Evolutionary conservation across 2,797 vertebrate species (phyloP).

Genomic region (Urosaurus nigricauda): DNA sequence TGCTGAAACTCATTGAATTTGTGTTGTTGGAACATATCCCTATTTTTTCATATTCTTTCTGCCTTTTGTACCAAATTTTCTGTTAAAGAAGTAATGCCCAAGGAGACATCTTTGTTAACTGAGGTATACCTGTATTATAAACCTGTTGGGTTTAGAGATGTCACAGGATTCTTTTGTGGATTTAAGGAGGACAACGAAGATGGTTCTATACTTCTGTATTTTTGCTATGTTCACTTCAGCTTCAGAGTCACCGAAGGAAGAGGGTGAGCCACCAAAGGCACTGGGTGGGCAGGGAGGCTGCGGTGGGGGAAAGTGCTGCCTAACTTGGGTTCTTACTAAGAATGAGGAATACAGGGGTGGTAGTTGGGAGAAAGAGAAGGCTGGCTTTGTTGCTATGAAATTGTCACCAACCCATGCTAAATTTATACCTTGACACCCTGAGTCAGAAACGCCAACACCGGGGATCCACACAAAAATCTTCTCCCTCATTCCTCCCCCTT

Average conservation of each 20-base stretch:
- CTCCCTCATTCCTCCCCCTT: conserved; percentile 1
- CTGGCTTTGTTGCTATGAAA: conserved; percentile 47
- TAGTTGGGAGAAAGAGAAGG: background rate
- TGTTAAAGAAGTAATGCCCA: too few relatives aligned
- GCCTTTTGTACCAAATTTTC: too few relatives aligned
- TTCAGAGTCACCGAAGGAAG: background rate
- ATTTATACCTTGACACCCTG: conserved; percentile 35
- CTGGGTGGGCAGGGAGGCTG: too few relatives aligned
- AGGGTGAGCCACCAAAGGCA: background rate
- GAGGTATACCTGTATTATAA: too few relatives aligned
- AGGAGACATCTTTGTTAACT: too few relatives aligned
- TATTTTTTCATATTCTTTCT: too few relatives aligned
- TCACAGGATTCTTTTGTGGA: background rate
- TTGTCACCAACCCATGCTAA: conserved; percentile 23
- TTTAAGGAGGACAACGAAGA: background rate
- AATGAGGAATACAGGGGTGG: background rate
- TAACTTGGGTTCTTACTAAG: conserved; percentile 6
- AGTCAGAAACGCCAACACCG: conserved; percentile 48
- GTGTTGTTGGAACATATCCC: too few relatives aligned
- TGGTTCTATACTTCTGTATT: background rate
- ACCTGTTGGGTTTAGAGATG: too few relatives aligned
- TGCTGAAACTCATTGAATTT: too few relatives aligned
- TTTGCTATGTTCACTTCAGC: background rate
- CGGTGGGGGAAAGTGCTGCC: background rate
- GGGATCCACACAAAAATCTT: conserved; percentile 13